Evolutionary conservation across 2,797 vertebrate genomes (phyloP).

Genomic region (Carapus acus): DNA sequence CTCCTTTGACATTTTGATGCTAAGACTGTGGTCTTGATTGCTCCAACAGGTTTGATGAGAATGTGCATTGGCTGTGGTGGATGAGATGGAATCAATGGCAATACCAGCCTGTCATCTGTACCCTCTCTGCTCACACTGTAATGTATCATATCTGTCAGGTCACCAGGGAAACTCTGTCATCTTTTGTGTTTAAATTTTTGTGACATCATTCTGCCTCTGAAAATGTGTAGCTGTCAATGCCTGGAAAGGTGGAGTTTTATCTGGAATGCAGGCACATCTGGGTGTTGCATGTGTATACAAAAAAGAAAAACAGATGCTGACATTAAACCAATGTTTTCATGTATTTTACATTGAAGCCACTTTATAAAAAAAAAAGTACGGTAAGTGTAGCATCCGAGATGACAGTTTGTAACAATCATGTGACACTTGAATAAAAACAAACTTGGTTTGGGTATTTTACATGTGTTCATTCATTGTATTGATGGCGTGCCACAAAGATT

Average conservation of each 20-base stretch:
- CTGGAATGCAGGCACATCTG: background rate
- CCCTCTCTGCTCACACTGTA: conserved; percentile 6
- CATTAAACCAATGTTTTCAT: too few relatives aligned
- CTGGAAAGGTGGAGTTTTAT: conserved; percentile 4
- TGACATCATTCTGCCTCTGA: too few relatives aligned
- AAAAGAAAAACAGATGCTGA: too few relatives aligned
- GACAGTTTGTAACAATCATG: conserved; percentile 5
- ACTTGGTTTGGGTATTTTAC: background rate
- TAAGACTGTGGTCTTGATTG: too few relatives aligned
- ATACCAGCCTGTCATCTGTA: conserved; percentile 1
- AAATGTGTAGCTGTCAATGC: too few relatives aligned
- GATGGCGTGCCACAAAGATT: background rate
- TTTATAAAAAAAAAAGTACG: too few relatives aligned
- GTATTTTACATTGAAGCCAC: too few relatives aligned
- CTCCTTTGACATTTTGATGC: too few relatives aligned
- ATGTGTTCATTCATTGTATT: background rate
- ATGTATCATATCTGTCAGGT: conserved; percentile 3
- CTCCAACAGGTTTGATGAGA: too few relatives aligned
- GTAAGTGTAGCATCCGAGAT: too few relatives aligned
- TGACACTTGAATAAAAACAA: conserved; percentile 29
- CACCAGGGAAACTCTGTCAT: background rate
- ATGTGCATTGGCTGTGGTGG: too few relatives aligned
- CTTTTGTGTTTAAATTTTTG: background rate
- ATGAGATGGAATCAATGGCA: too few relatives aligned
- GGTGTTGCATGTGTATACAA: conserved; percentile 20